Conservation (phyloP, 2,888 invertebrate species). For the Spialia ferax region DNA sequence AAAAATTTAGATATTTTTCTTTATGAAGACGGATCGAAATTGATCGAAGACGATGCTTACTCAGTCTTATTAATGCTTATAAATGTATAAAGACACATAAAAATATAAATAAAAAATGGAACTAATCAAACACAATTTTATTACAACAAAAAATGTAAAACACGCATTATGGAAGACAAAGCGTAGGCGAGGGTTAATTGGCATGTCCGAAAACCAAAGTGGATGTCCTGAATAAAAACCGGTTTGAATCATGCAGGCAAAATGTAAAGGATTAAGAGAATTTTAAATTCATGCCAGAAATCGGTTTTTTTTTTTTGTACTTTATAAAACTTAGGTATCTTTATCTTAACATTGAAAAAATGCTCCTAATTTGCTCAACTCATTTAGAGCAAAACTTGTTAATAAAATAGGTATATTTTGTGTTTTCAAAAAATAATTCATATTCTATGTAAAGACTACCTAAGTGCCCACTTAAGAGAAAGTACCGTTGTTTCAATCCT, state of each 20-base stretch:
- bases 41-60: too few relatives aligned
- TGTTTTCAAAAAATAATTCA: not conserved
- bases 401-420: not conserved
- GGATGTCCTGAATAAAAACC: constrained; percentile 15
- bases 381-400: too few relatives aligned
- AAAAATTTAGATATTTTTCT: too few relatives aligned
- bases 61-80: too few relatives aligned
- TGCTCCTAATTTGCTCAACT: too few relatives aligned
- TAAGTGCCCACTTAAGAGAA: not conserved
- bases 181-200: not conserved
- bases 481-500: not conserved
- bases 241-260: not conserved
- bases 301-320: not conserved
- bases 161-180: constrained; percentile 4
- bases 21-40: too few relatives aligned
- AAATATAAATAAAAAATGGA: too few relatives aligned
- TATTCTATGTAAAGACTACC: not conserved
- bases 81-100: too few relatives aligned
- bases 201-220: constrained; percentile 7
- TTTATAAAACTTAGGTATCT: too few relatives aligned
- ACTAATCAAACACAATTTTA: too few relatives aligned
- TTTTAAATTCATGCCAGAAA: not conserved
- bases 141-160: too few relatives aligned
- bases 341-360: too few relatives aligned
- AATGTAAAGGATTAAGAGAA: not conserved